Percentiles rank a stretch among this genome's conserved stretches.
Evolutionary conservation across 2,113 vertebrate genomes (phyloP).

Genomic region (Bos taurus): DNA sequence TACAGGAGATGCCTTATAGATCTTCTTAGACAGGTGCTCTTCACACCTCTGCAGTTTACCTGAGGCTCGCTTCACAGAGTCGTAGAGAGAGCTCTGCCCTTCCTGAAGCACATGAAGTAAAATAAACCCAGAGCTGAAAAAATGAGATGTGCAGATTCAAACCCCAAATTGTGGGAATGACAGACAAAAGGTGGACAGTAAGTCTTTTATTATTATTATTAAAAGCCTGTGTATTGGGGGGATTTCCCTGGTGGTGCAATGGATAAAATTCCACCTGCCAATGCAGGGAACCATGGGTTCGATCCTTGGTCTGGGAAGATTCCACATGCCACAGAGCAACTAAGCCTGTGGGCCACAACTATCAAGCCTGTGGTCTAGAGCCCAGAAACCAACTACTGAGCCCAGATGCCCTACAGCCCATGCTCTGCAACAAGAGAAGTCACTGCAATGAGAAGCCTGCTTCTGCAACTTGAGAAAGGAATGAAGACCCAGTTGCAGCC

Average conservation of each 20-base stretch:
- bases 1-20: constrained; percentile 43
- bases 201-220: constrained; percentile 23
- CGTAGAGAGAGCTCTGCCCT: constrained; percentile 50
- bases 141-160: background rate
- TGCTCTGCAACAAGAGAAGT: background rate
- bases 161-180: background rate
- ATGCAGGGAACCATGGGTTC: background rate
- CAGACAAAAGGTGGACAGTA: background rate
- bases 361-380: background rate
- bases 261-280: background rate
- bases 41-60: constrained; percentile 74
- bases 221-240: background rate
- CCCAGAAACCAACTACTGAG: background rate
- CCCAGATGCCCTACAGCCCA: background rate
- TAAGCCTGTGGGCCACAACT: background rate
- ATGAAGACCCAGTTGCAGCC: background rate
- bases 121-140: constrained; percentile 42
- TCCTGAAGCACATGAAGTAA: constrained; percentile 44
- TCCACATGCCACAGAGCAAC: background rate
- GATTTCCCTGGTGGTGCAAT: background rate
- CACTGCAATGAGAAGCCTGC: background rate
- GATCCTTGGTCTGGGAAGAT: background rate
- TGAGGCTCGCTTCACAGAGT: constrained; percentile 58
- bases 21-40: constrained; percentile 75
- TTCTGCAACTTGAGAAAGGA: background rate